Evolutionary conservation across 2,888 invertebrate genomes (phyloP), one percentile per base, ranked within the genome.

Genomic region (Cephus sareptanus): DNA sequence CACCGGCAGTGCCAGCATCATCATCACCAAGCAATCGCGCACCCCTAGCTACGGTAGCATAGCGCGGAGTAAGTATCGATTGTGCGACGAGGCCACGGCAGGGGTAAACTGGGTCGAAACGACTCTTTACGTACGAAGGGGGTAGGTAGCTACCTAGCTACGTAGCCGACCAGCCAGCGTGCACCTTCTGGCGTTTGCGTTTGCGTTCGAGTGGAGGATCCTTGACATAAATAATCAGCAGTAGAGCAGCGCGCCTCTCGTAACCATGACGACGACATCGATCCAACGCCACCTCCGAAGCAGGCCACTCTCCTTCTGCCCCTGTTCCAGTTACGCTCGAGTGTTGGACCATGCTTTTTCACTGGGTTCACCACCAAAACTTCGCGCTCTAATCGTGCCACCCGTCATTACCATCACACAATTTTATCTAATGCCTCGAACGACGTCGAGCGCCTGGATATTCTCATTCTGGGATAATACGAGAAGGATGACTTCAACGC

Each of bases 141-240:
- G 71, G 75, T 75, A 73, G 71, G 71, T 70, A 74, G 71, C 69
- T 37, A 34, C 79, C 79, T 76, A 79, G 77, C 30, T 81, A 76
- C 77, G 75, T 80, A 69, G 56, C 73, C 35, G 70, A 76, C 75
- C 77, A 81, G 80, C 81, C 81, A 77, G 78, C 79, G 78, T 77
- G 80, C 76, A 77, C 75, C 78, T 79, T 76, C 79, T 77, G 77
- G 83, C 81, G 80, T 81, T 84, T 83, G 83, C 81, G 81, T 84
- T 84, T 83, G 77, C 80, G 81, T 79, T 79, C 69, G 80, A 31
- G 76, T 75, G 75, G 75, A 80, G 87, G 86, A 90, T 90, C 90
- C 90, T 90, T 90, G 90, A 90, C 90, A 89, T 90, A 89, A 90
- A 90, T 90, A 90, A 90, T 90, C 90, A 89, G 89, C 85, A 88